Evolutionary conservation across 2,888 invertebrate genomes (phyloP).

Genomic region (Hemaris fuciformis): DNA sequence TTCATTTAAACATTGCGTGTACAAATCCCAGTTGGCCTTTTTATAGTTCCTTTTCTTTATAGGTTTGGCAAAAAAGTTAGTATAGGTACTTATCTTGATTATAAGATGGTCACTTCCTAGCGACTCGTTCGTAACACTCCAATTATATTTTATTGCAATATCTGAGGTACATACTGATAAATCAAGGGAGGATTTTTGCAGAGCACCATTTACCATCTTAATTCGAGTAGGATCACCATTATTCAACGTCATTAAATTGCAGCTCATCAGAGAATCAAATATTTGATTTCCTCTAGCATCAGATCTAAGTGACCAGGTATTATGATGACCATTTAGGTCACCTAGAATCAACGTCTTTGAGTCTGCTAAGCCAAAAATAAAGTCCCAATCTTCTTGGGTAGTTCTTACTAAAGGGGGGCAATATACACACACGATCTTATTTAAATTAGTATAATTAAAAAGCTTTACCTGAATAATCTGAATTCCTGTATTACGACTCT

Average conservation of each 20-base stretch:
- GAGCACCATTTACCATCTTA: background rate
- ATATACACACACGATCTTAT: background rate
- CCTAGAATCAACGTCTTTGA: no score
- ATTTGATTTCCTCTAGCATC: background rate
- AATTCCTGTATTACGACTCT: background rate
- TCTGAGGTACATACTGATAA: background rate
- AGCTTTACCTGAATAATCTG: background rate
- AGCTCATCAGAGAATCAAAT: background rate
- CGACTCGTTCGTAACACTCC: background rate
- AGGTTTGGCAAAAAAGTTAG: background rate
- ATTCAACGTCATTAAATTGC: background rate
- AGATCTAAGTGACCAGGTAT: background rate
- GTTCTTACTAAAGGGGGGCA: background rate
- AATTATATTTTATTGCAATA: background rate
- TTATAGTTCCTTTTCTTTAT: constrained; percentile 23
- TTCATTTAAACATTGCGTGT: constrained; percentile 7
- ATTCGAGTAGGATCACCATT: background rate
- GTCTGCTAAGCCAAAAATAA: background rate
- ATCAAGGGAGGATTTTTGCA: background rate
- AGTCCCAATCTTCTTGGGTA: background rate
- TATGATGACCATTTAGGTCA: background rate
- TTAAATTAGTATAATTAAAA: background rate
- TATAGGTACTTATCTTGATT: background rate
- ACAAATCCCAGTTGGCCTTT: constrained; percentile 20
- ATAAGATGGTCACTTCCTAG: background rate